Base-by-base conservation (phyloP, 1,140 invertebrate species). In the Drosophila neocordata region DNA sequence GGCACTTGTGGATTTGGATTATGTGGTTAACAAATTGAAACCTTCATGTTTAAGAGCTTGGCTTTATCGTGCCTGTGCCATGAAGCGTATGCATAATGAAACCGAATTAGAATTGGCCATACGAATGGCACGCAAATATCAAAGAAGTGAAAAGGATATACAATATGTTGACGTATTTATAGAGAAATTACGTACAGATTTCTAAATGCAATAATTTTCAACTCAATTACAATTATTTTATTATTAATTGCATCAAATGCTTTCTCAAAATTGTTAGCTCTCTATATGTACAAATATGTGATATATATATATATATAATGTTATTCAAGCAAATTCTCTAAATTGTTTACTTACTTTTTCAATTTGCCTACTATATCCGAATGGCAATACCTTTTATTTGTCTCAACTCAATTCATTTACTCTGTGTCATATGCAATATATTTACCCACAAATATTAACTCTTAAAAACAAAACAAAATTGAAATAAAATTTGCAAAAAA, bases 81-180 rank as follows among this genome's bases (percentile, higher is more conserved):
- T 80, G 1, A 69, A 79, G 4, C 81, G 81, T 4, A 4, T 84
- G 12, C 65, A 77, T 18, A 34, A 87, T 6, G 82, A 81, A 0
- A 11, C 7, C 1, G 77, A 53, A 8, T 87, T 48, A 1, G 41
- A 71, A n/a, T 9, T 52, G 1, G 57, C 61, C 15, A 48, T 85
- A 1, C 12, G 48, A 0, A 69, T 31, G 41, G 81, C 82, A 0
- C 52, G 51, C 2, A 12, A 52, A 6, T 62, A 35, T 0, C 81
- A 87, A 9, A 65, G 60, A 15, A 9, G 27, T 0, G 9, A 35
- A 3, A 74, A 74, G 37, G 37, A 77, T n/a, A 3, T 22, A 0
- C n/a, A 27, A 2, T 77, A 74, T 27, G 59, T 85, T 9, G 61
- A 65, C 0, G 9, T 41, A 2, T 85, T 87, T 52, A 1, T 78